A percentile compares a stretch with the other conserved stretches of the same genome.
These are phyloP conservation scores for Tenthredo livida DNA, from an alignment of 2,888 invertebrate species.

Conservation along the genomic window DNA sequence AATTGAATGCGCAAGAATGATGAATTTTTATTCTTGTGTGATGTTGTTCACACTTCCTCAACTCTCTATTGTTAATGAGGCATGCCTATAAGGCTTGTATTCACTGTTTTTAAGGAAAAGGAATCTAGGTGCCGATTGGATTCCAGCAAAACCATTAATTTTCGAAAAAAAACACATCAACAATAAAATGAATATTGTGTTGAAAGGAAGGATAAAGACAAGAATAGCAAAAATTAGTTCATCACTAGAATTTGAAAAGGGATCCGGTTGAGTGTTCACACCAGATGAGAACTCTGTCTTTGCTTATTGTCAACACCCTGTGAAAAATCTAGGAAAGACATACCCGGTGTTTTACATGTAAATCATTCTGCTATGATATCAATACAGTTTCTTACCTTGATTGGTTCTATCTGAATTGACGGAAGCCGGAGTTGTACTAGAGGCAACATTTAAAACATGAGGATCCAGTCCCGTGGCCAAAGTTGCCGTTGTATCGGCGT, in stretches of 20 bases:
- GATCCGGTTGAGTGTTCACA: too few species aligned
- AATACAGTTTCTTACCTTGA: slow-evolving; percentile 5
- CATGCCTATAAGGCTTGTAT: neutral
- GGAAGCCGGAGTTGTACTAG: slow-evolving; percentile 56
- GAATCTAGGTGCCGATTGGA: neutral
- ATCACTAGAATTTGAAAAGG: too few species aligned
- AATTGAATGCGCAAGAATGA: too few species aligned
- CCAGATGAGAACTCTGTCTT: neutral
- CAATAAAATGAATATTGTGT: neutral
- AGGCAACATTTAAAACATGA: slow-evolving; percentile 68
- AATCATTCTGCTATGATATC: neutral
- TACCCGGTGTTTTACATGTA: neutral
- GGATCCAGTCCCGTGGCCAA: slow-evolving; percentile 66
- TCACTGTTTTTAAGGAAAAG: neutral
- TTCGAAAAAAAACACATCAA: neutral
- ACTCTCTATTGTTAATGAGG: neutral
- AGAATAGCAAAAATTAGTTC: too few species aligned
- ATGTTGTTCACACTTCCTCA: neutral
- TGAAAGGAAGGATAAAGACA: neutral
- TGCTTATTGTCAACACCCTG: neutral
- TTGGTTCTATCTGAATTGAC: slow-evolving; percentile 14
- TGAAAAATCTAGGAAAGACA: neutral
- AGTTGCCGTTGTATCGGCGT: slow-evolving; percentile 64
- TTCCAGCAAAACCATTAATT: neutral
- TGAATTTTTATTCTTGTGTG: neutral